phyloP scores from a whole-genome alignment of 2,888 invertebrate genomes.

The Drosophila neonasuta region DNA sequence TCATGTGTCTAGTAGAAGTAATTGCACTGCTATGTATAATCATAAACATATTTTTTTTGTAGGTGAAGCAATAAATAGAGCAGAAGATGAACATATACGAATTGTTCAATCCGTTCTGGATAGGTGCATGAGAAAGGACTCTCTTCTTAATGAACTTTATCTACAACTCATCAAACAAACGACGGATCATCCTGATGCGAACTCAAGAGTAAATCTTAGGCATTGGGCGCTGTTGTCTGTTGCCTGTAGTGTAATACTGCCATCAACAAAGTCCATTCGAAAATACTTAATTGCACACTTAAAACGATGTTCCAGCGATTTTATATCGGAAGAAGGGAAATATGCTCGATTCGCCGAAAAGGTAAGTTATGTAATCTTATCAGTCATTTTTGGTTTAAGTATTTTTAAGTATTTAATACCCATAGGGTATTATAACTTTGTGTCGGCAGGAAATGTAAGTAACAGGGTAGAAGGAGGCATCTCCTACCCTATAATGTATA shows the following conservation, averaged over 20 bases:
- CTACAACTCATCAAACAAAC: constrained; percentile 96
- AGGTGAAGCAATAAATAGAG: constrained; percentile 86
- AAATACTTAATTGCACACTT: constrained; percentile 94
- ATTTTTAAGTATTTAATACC: too few species aligned
- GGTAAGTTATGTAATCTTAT: constrained; percentile 81
- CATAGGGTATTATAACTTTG: background rate
- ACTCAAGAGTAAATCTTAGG: constrained; percentile 91
- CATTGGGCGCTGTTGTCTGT: constrained; percentile 95
- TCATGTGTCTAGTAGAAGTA: too few species aligned
- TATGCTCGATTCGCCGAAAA: constrained; percentile 96
- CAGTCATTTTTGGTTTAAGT: too few species aligned
- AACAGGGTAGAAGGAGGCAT: too few species aligned
- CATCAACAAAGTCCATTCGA: constrained; percentile 92
- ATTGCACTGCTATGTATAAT: too few species aligned
- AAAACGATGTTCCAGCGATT: constrained; percentile 93
- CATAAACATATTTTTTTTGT: constrained; percentile 1
- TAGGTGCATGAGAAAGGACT: constrained; percentile 94
- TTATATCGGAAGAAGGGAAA: constrained; percentile 95
- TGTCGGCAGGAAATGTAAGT: too few species aligned
- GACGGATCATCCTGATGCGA: constrained; percentile 94
- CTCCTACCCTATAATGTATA: too few species aligned
- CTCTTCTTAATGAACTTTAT: constrained; percentile 93
- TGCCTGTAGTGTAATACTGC: constrained; percentile 91
- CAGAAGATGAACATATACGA: constrained; percentile 93
- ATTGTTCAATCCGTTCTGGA: constrained; percentile 95